Evolutionary conservation across 2,113 vertebrate species (phyloP), one percentile per base, ranked within the genome.

Genomic region (Periophthalmus modestus): DNA sequence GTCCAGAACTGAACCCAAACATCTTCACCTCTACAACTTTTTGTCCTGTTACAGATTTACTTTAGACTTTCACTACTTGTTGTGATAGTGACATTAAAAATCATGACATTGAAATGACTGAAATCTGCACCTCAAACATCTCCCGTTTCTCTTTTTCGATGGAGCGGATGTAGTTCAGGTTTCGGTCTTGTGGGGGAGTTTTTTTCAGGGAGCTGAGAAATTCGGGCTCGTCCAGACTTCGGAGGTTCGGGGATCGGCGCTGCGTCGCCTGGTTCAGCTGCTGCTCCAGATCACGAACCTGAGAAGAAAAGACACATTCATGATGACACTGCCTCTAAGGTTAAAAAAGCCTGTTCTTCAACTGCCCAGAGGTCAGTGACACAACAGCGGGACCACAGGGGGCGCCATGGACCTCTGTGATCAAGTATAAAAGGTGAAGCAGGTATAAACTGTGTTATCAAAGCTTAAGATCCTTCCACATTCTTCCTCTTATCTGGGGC

Each of bases 211-310:
- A 80, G 18, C 84, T 55, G 18, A 89, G 36, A 21, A 87, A 66
- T 46, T 94, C 91, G 1, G 61, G 18, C 4, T 95, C 93, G 12
- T 93, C 85, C 7, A 48, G 9, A 23, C 86, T 82, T 5, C 72
- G 73, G 15, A 87, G 68, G 2, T 89, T 89, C 0, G 47, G 4
- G 69, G 83, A 92, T 68, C 82, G 93, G 77, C 66, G 93, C 59
- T 81, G 92, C 57, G 67, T 52, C 2, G 75, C 79, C 21, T 91
- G 93, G 23, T 83, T 87, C 83, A 97, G 15, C 72, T 96, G 96
- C 77, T 87, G 94, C 89, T 98, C 97, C 28, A 99, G 93, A 24
- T 98, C 96, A 48, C 94, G 93, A 16, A 99, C 89, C 98, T 99
- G 63, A 36, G 28, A 75, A 16, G 71, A 34, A 23, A 62, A 13